Base-by-base conservation (phyloP, 2,113 vertebrate genomes). In the Kryptolebias marmoratus region DNA sequence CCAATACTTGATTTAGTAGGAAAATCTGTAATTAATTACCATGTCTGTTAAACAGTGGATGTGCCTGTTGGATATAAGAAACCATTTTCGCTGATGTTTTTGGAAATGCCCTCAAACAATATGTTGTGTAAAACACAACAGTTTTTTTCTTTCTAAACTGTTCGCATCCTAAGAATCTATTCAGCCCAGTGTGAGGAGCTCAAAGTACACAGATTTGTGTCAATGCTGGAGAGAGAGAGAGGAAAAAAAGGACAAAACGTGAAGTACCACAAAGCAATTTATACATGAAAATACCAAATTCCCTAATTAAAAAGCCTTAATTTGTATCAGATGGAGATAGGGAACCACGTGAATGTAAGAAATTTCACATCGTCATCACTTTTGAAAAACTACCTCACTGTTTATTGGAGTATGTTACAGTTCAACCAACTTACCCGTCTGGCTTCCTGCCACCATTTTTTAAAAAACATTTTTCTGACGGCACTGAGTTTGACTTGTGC, bases 41-140 rank as follows among this genome's bases (percentile, higher is more conserved):
- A 10, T 44, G 54, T 50, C 22, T 58, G 6, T 9, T 4, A 10
- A 70, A 12, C 28, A 45, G 13, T 57, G 31, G 52, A 57, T 31
- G 44, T 56, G 54, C 16, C 28, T 48, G 27, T 22, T 55, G 11
- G 62, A 53, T 47, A 64, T 1, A 6, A 57, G 50, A 69, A 79
- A 67, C 30, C 45, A 58, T 45, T 72, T 60, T 56, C 31, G 7
- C 32, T 22, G 18, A 47, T 11, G 32, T 13, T 42, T 57, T 54
- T 60, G 39, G 18, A 58, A 58, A 63, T 32, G 9, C 30, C 30
- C 56, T 61, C 28, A 10, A 4, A 31, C 50, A 18, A 3, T 30
- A 27, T 27, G 44, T 42, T 39, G n/a, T 42, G 44, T 68, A 27
- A 61, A 68, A 42, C 15, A 57, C 28, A 58, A 59, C 47, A 66